A percentile compares a stretch with the other conserved stretches of the same genome.
phyloP scores from a whole-genome alignment of 1,140 invertebrate genomes.

The Hesperophylax magnus region DNA sequence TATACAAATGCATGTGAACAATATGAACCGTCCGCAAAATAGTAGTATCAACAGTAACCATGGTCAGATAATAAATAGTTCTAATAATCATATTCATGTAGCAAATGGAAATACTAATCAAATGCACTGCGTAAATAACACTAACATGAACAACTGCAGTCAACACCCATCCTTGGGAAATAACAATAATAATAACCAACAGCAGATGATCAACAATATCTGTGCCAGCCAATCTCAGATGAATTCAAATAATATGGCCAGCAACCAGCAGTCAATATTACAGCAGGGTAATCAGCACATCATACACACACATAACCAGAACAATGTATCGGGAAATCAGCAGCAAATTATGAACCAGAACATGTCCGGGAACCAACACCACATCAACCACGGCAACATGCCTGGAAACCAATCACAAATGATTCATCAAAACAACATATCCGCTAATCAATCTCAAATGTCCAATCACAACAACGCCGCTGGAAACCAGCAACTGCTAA shows the following conservation, averaged over 20 bases:
- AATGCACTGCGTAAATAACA: constrained; percentile 45
- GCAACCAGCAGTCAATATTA: constrained; percentile 18
- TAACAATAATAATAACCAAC: constrained; percentile 44
- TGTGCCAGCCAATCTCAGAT: constrained; percentile 55
- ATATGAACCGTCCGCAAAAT: constrained; percentile 44
- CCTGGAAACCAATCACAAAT: constrained; percentile 28
- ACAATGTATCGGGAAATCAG: constrained; percentile 22
- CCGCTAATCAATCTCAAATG: constrained; percentile 46
- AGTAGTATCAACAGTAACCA: constrained; percentile 41
- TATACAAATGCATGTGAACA: constrained; percentile 49
- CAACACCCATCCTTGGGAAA: constrained; percentile 45
- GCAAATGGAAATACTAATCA: constrained; percentile 48
- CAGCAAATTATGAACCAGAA: constrained; percentile 35
- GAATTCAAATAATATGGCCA: constrained; percentile 39
- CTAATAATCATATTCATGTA: constrained; percentile 40
- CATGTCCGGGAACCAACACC: constrained; percentile 35
- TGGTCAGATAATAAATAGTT: constrained; percentile 42
- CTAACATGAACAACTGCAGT: constrained; percentile 42
- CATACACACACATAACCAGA: background rate
- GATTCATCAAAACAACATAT: constrained; percentile 12
- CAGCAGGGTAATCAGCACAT: constrained; percentile 28
- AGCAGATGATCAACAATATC: constrained; percentile 55
- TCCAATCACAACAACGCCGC: constrained; percentile 2
- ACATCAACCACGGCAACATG: constrained; percentile 10
- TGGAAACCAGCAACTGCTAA: constrained; percentile 24